A percentile compares a stretch with the other conserved stretches of the same genome.
phyloP scores from a whole-genome alignment of 2,888 invertebrate genomes.

The Amorpha juglandis region DNA sequence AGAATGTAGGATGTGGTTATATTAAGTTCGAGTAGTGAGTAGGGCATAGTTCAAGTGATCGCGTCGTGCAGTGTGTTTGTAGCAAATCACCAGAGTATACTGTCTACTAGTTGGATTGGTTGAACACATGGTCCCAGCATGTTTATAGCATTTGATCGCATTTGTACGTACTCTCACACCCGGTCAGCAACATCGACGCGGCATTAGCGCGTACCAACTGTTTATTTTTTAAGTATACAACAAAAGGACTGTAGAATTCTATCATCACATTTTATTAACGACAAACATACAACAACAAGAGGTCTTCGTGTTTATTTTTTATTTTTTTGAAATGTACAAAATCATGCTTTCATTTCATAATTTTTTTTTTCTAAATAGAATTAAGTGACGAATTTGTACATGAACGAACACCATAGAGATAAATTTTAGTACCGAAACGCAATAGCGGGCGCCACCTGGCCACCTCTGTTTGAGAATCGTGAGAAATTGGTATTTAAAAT shows the following conservation, averaged over 20 bases:
- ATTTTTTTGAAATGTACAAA: slow-evolving; percentile 81
- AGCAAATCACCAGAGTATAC: slow-evolving; percentile 45
- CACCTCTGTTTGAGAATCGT: slow-evolving; percentile 69
- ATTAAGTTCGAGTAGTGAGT: not conserved
- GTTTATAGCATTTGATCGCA: slow-evolving; percentile 68
- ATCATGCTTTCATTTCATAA: slow-evolving; percentile 80
- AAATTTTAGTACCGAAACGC: slow-evolving; percentile 52
- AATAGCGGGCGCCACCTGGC: slow-evolving; percentile 58
- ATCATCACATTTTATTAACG: slow-evolving; percentile 80
- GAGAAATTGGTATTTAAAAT: slow-evolving; percentile 83
- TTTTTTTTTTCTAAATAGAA: slow-evolving; percentile 78
- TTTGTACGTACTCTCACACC: slow-evolving; percentile 50
- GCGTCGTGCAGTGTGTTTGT: slow-evolving; percentile 45
- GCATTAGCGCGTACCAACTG: slow-evolving; percentile 64
- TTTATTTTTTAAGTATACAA: slow-evolving; percentile 78
- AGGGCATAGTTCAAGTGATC: slow-evolving; percentile 32
- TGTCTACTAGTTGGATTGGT: slow-evolving; percentile 42
- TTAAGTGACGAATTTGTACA: slow-evolving; percentile 80
- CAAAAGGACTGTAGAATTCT: slow-evolving; percentile 78
- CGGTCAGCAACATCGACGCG: slow-evolving; percentile 37
- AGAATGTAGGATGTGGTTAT: not conserved
- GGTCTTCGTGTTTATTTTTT: slow-evolving; percentile 66
- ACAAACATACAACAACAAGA: slow-evolving; percentile 56
- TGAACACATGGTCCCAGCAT: slow-evolving; percentile 42
- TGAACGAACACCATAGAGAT: slow-evolving; percentile 55